These are phyloP conservation scores for Potamilus streckersoni DNA, from an alignment of 1,140 invertebrate genomes.

Conservation along the genomic window DNA sequence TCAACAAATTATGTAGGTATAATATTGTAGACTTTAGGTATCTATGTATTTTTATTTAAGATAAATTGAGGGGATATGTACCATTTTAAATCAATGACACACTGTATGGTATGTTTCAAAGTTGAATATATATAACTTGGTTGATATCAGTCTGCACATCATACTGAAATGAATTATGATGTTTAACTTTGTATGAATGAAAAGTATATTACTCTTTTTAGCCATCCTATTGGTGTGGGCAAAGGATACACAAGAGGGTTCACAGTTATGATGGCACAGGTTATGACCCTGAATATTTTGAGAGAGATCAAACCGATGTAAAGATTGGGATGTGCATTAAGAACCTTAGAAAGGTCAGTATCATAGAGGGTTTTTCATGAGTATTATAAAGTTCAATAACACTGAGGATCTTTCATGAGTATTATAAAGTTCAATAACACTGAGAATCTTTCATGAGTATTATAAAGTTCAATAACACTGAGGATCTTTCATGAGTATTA, in stretches of 20 bases:
- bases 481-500: too few relatives aligned
- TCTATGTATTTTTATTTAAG: too few relatives aligned
- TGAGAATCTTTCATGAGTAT: too few relatives aligned
- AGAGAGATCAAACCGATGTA: constrained; percentile 71
- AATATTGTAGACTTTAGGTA: too few relatives aligned
- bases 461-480: too few relatives aligned
- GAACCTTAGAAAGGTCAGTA: constrained; percentile 32
- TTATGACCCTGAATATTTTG: constrained; percentile 62
- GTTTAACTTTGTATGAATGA: not conserved
- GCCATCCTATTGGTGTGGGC: not conserved
- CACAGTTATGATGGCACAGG: not conserved
- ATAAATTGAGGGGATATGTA: too few relatives aligned
- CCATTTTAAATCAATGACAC: too few relatives aligned
- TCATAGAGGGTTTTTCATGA: not conserved
- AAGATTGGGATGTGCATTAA: constrained; percentile 67
- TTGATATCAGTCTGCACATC: not conserved
- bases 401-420: too few relatives aligned
- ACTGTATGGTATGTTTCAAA: too few relatives aligned
- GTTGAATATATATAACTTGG: not conserved
- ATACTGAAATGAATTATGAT: not conserved
- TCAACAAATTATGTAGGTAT: too few relatives aligned
- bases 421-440: too few relatives aligned
- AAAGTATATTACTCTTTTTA: constrained; percentile 22
- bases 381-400: too few relatives aligned
- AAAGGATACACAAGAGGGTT: not conserved